These are phyloP conservation scores for Delichon dasypus DNA, from an alignment of 2,797 vertebrate species.

Conservation along the genomic window DNA sequence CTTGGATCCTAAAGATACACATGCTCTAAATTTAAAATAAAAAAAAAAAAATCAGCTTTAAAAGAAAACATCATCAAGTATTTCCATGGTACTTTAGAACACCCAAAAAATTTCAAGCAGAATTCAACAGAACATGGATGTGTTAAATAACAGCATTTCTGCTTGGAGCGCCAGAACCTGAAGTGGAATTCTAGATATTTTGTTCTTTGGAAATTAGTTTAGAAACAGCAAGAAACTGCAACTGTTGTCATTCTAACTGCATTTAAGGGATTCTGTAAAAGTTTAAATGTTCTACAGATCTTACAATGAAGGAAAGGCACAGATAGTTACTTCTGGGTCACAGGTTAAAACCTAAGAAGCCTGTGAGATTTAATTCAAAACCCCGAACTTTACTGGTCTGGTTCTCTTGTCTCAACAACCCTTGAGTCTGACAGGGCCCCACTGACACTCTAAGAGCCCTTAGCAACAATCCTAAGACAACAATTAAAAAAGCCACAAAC, in stretches of 20 bases:
- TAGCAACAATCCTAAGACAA: not conserved
- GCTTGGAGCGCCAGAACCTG: not conserved
- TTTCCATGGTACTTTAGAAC: not conserved
- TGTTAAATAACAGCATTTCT: not conserved
- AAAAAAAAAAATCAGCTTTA: not conserved
- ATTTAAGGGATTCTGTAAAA: not conserved
- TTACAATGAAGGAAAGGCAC: not conserved
- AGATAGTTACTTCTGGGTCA: not conserved
- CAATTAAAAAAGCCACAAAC: not conserved
- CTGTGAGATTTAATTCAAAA: not conserved
- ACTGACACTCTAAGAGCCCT: not conserved
- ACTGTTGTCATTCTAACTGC: not conserved
- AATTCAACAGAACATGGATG: not conserved
- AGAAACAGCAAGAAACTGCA: not conserved
- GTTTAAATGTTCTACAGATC: not conserved
- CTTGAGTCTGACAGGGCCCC: not conserved
- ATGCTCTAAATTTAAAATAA: constrained; percentile 78
- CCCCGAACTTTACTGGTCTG: not conserved
- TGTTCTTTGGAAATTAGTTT: not conserved
- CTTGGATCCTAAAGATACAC: constrained; percentile 92
- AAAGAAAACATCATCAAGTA: not conserved
- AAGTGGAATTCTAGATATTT: not conserved
- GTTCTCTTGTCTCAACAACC: not conserved
- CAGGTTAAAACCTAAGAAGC: not conserved
- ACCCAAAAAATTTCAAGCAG: not conserved